Evolutionary conservation across 2,888 invertebrate genomes (phyloP), one percentile per base, ranked within the genome.

Genomic region (Pristionchus fissidentatus): DNA sequence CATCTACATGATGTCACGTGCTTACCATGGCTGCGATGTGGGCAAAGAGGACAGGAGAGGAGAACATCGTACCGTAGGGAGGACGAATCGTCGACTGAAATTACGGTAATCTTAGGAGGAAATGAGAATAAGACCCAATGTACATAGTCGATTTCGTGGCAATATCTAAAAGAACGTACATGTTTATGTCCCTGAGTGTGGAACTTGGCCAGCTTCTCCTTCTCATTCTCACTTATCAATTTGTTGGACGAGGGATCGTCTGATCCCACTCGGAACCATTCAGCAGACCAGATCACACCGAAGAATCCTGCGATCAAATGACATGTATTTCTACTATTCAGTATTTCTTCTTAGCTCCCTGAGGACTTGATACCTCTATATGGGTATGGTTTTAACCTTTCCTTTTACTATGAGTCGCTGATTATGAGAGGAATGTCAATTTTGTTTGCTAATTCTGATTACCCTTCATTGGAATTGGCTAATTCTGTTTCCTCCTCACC

Each of bases 21-120:
- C 73, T 4, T 75, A 80, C 80, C 80, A 80, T 62, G 13, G 62
- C 60, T 29, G 32, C 22, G 29, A 81, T 81, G 41, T 81, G 80
- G 22, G 80, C 62, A 46, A 81, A 46, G 8, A 81, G 13, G 22
- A 81, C 80, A 22, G 62, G 80, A 8, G 80, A 81, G 0, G 60
- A 15, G 80, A 81, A 52, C 32, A 81, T 60, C 19, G 29, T 10
- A 3, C 32, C 46, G 26, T 81, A 81, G 22, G 43, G 80, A 60
- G 80, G 80, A 46, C 62, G 41, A 38, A 62, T 38, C 19, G 22
- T 41, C 10, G 19, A 15, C 75, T 77, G 32, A 77, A 77, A 32
- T 62, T 5, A 62, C 29, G 26, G 41, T 7, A 26, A 62, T 43
- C 15, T 29, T 49, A 3, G 2, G 32, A 29, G 1, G 4, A 26